Percentiles rank a stretch among this genome's conserved stretches.
These are phyloP conservation scores for Heteropelma amictum DNA, from an alignment of 2,888 invertebrate genomes.

Conservation along the genomic window DNA sequence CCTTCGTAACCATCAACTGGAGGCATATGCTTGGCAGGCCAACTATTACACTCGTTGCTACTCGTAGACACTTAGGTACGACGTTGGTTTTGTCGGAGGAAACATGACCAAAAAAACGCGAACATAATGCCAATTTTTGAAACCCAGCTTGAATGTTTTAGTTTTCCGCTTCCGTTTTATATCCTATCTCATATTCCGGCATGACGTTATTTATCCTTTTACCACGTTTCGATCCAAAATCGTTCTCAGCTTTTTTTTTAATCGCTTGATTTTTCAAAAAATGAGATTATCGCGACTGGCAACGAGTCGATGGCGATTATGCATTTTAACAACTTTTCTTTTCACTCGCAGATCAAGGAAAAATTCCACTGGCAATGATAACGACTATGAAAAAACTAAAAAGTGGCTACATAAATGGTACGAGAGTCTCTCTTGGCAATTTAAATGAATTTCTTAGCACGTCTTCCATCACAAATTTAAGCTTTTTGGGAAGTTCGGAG, in stretches of 20 bases:
- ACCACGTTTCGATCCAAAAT: not conserved
- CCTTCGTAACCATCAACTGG: slow-evolving; percentile 98
- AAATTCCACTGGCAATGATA: slow-evolving; percentile 95
- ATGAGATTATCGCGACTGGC: not conserved
- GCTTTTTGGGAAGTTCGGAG: slow-evolving; percentile 95
- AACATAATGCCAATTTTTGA: no score
- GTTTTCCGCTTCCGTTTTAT: slow-evolving; percentile 15
- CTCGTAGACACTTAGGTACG: slow-evolving; percentile 91
- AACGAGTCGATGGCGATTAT: not conserved
- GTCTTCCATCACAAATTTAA: slow-evolving; percentile 97
- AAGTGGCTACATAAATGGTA: slow-evolving; percentile 99
- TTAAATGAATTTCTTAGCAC: slow-evolving; percentile 97
- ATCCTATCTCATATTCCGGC: slow-evolving; percentile 9
- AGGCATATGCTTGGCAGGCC: slow-evolving; percentile 98
- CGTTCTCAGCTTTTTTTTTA: not conserved
- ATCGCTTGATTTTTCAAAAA: not conserved
- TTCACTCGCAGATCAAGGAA: slow-evolving; percentile 87
- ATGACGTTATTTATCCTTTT: slow-evolving; percentile 13
- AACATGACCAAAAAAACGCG: not conserved
- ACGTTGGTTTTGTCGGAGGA: slow-evolving; percentile 34
- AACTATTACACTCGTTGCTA: slow-evolving; percentile 93
- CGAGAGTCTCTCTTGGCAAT: slow-evolving; percentile 96
- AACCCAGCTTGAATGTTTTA: slow-evolving; percentile 8
- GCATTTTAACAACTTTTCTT: not conserved
- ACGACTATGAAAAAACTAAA: slow-evolving; percentile 99